These are phyloP conservation scores for Diabrotica virgifera DNA, from an alignment of 1,140 invertebrate species.

Conservation along the genomic window DNA sequence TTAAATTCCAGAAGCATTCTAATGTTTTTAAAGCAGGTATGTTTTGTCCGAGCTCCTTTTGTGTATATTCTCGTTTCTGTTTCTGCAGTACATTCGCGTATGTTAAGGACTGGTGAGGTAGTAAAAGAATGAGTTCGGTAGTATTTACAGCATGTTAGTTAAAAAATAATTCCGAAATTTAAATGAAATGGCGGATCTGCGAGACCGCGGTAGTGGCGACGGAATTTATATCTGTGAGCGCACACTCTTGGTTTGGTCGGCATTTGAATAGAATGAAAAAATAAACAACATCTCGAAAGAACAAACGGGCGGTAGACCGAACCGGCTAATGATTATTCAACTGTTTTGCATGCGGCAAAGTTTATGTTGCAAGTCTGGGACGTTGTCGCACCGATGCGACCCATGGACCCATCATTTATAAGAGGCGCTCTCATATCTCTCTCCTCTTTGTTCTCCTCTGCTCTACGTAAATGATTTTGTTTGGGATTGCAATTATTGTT, in stretches of 20 bases:
- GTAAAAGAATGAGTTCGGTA: background rate
- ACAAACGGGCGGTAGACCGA: background rate
- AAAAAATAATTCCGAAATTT: conserved; percentile 3
- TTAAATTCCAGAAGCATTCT: too few species aligned
- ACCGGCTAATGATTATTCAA: background rate
- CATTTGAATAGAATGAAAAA: conserved; percentile 3
- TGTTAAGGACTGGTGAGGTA: background rate
- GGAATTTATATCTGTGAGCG: background rate
- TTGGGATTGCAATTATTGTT: conserved; percentile 2
- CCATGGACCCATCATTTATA: conserved; percentile 2
- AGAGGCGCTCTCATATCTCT: background rate
- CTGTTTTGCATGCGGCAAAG: conserved; percentile 1
- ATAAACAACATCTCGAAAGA: conserved; percentile 1
- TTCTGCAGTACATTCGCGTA: too few species aligned
- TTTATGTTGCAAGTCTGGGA: background rate
- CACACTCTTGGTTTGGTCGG: background rate
- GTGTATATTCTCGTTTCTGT: too few species aligned
- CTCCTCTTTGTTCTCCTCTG: background rate
- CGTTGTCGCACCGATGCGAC: background rate
- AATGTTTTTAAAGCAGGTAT: too few species aligned
- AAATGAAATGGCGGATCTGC: background rate
- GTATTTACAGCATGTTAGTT: background rate
- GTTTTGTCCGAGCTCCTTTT: too few species aligned
- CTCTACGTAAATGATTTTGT: conserved; percentile 2
- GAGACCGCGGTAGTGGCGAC: background rate